Percentiles rank a stretch among this genome's conserved stretches.
Evolutionary conservation across 2,888 invertebrate species (phyloP).

Genomic region (Meiosimyza decipiens): DNA sequence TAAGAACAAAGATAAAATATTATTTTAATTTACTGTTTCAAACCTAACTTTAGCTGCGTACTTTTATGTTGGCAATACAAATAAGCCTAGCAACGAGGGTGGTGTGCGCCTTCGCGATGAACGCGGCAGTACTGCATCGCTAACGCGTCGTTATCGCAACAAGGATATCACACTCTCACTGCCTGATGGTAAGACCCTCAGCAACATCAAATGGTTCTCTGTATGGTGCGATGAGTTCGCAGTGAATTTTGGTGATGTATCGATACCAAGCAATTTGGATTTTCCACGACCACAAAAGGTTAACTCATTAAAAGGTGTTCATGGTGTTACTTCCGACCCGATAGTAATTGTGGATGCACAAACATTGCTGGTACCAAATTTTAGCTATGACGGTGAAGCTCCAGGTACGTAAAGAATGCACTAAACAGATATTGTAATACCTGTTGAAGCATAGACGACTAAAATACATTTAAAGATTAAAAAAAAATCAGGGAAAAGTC

Average conservation of each 20-base stretch:
- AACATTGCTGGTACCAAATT: slow-evolving; percentile 88
- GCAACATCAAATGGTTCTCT: slow-evolving; percentile 87
- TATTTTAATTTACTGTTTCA: neutral
- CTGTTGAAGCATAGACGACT: too few species aligned
- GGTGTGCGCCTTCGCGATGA: slow-evolving; percentile 83
- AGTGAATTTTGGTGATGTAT: slow-evolving; percentile 91
- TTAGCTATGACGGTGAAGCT: slow-evolving; percentile 92
- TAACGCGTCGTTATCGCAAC: slow-evolving; percentile 80
- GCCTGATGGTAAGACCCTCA: slow-evolving; percentile 86
- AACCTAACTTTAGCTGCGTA: slow-evolving; percentile 76
- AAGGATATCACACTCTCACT: slow-evolving; percentile 85
- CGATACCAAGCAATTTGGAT: slow-evolving; percentile 81
- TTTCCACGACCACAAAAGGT: slow-evolving; percentile 87
- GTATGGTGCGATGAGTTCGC: slow-evolving; percentile 93
- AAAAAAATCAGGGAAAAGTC: too few species aligned
- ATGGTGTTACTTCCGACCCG: slow-evolving; percentile 85
- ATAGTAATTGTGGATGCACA: slow-evolving; percentile 93
- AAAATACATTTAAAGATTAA: too few species aligned
- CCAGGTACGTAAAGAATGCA: slow-evolving; percentile 74
- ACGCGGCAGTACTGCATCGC: slow-evolving; percentile 80
- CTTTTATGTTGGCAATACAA: slow-evolving; percentile 86
- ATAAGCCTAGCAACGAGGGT: slow-evolving; percentile 76
- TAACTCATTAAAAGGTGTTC: slow-evolving; percentile 80
- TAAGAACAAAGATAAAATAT: neutral
- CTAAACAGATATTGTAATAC: too few species aligned